These are phyloP conservation scores for Raphicerus campestris DNA, from an alignment of 2,113 vertebrate species.

Conservation along the genomic window DNA sequence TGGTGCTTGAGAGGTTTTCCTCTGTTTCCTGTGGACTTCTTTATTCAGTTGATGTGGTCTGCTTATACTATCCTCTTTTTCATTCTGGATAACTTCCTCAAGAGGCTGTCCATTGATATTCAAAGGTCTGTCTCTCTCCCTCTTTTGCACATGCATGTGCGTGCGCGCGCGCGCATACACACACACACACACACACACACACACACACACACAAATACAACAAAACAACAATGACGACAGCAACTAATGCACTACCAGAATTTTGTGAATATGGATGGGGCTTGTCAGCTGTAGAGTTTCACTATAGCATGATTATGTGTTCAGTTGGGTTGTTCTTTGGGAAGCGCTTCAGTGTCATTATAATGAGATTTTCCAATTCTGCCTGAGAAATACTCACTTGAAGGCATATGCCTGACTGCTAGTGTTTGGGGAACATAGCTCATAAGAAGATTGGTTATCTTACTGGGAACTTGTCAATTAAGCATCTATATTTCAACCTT, in stretches of 20 bases:
- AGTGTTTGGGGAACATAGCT: background rate
- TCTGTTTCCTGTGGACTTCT: slow-evolving; percentile 12
- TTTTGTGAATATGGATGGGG: background rate
- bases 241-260: background rate
- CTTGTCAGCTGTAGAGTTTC: background rate
- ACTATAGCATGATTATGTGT: background rate
- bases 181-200: background rate
- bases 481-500: background rate
- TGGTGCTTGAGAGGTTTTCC: slow-evolving; percentile 13
- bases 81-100: background rate
- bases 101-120: background rate
- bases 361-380: background rate
- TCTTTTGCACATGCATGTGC: background rate
- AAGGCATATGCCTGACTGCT: background rate
- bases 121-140: background rate
- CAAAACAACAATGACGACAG: background rate
- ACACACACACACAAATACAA: background rate
- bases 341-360: background rate
- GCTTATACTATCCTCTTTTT: background rate
- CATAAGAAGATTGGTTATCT: background rate
- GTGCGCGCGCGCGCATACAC: too few relatives aligned
- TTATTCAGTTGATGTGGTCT: background rate
- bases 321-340: background rate
- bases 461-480: background rate
- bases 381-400: background rate